phyloP scores from a whole-genome alignment of 92 coral and sea anemone species.

The Zoanthus sansibaricus region DNA sequence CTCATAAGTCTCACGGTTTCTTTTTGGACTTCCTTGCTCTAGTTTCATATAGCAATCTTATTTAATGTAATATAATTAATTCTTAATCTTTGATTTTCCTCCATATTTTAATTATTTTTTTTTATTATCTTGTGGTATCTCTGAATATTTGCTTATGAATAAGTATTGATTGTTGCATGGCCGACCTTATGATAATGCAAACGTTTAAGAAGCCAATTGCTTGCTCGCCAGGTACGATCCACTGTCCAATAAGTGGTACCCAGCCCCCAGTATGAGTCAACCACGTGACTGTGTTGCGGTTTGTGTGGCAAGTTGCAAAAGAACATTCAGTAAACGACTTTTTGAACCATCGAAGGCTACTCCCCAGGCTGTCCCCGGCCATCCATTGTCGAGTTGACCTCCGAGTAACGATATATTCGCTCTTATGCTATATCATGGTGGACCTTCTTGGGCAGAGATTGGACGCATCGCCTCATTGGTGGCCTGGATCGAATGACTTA shows the following conservation, averaged over 20 bases:
- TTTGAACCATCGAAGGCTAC: conserved; percentile 66
- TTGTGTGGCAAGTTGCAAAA: conserved; percentile 88
- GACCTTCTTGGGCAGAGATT: neutral
- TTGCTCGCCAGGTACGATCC: conserved; percentile 85
- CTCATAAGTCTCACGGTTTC: no score
- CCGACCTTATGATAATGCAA: neutral
- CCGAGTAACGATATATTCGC: neutral
- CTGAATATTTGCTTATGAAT: no score
- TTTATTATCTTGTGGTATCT: no score
- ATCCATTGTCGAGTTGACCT: conserved; percentile 61
- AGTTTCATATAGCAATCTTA: no score
- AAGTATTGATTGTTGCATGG: neutral
- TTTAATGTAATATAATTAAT: no score
- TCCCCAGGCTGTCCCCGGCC: conserved; percentile 57
- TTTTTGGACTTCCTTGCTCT: no score
- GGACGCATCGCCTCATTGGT: neutral
- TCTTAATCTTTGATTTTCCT: no score
- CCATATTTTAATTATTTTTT: no score
- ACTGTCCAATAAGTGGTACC: conserved; percentile 90
- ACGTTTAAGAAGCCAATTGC: neutral
- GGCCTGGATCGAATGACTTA: neutral
- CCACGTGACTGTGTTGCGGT: conserved; percentile 99
- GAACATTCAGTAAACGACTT: conserved; percentile 71
- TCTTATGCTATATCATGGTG: neutral
- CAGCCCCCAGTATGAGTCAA: conserved; percentile 92